Percentiles rank a stretch among this genome's conserved stretches.
These are phyloP conservation scores for Amblyopsis hoosieri DNA, from an alignment of 2,797 vertebrate genomes.

Conservation along the genomic window DNA sequence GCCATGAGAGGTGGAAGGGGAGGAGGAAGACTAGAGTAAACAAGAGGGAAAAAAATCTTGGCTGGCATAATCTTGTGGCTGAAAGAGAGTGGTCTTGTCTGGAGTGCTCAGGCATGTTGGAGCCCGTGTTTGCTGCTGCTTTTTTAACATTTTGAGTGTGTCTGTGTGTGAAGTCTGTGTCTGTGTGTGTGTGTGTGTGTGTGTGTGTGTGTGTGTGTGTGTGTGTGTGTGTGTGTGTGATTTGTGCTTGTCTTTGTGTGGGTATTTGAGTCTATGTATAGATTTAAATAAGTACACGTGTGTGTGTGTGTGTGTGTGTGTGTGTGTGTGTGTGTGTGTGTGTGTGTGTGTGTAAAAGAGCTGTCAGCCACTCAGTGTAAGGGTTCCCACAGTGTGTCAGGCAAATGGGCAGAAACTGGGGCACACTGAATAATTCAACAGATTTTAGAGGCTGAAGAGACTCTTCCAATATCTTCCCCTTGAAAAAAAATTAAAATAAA, in stretches of 20 bases:
- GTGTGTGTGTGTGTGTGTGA: constrained; percentile 7
- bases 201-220: constrained; percentile 1
- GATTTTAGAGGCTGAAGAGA: constrained; percentile 77
- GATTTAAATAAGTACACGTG: not conserved
- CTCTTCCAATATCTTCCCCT: constrained; percentile 65
- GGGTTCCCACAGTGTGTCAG: constrained; percentile 79
- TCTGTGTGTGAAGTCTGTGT: not conserved
- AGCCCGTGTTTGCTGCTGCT: not conserved
- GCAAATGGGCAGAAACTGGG: constrained; percentile 82
- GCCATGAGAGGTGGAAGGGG: constrained; percentile 8
- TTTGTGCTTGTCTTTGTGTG: not conserved
- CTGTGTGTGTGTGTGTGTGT: constrained; percentile 16
- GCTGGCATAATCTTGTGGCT: constrained; percentile 34
- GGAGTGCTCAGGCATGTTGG: constrained; percentile 23
- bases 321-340: constrained; percentile 1
- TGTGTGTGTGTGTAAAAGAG: constrained; percentile 18
- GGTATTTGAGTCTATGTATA: not conserved
- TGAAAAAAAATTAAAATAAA: constrained; percentile 42
- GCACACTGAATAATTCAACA: constrained; percentile 82
- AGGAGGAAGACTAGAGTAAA: constrained; percentile 33
- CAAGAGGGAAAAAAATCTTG: constrained; percentile 12
- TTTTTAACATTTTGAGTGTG: not conserved
- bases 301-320: too few species aligned
- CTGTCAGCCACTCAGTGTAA: constrained; percentile 78
- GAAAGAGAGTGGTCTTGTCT: constrained; percentile 27